Evolutionary conservation across 2,113 vertebrate genomes (phyloP), one percentile per base, ranked within the genome.

Genomic region (Phoenicopterus ruber): DNA sequence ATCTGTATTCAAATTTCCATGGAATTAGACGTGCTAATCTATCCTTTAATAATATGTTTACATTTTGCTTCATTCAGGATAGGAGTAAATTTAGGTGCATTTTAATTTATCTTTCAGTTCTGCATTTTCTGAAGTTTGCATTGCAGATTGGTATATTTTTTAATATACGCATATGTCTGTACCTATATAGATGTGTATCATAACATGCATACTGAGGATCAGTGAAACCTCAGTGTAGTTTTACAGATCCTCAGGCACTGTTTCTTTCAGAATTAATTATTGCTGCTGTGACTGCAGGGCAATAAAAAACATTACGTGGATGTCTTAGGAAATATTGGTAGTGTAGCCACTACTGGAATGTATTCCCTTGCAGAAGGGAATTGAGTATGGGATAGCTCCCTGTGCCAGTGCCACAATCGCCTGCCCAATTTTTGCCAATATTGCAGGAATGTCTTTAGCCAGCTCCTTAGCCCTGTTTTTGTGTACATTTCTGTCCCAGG

Each of bases 21-120:
- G 38, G 73, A 94, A 90, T 97, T 94, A 89, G 89, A 72, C 62
- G 76, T 90, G 81, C 49, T 95, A 94, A 52, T 90, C 57, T n/a
- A 50, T 55, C 40, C 61, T 85, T 89, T 94, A 94, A 96, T 94
- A 79, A 71, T 55, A 84, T 72, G 69, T 94, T 96, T 96, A 89
- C 73, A 61, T 88, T 94, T 95, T 91, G 28, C 61, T 79, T 59
- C 65, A 85, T 91, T 87, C 36, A 47, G 78, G 66, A 65, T 55
- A 31, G 77, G 44, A 87, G 36, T 93, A 95, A 82, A 85, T 89
- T 70, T 91, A 71, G 65, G 73, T 87, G 57, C 24, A 34, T 59
- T 85, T 94, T 49, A 86, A 82, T 84, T 74, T 66, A 25, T 89
- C 88, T 79, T 88, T 83, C 40, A 38, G 32, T 70, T 84, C 55